A percentile compares a stretch with the other conserved stretches of the same genome.
phyloP scores from a whole-genome alignment of 2,888 invertebrate genomes.

The Dynastes maya region DNA sequence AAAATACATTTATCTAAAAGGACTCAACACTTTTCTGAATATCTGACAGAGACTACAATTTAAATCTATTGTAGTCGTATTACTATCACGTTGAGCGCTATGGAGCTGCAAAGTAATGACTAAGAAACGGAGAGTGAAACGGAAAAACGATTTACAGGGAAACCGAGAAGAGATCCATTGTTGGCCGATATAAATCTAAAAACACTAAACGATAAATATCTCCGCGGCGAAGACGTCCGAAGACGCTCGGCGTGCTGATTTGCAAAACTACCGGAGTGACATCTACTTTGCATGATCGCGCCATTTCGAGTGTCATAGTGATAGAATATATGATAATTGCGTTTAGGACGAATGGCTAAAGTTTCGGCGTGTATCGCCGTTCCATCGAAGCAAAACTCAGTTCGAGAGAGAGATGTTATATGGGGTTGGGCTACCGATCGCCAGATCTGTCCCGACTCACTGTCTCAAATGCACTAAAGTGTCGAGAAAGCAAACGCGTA shows the following conservation, averaged over 20 bases:
- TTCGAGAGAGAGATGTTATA: slow-evolving; percentile 55
- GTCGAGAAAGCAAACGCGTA: slow-evolving; percentile 28
- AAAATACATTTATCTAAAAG: too few species aligned
- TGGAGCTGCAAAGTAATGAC: slow-evolving; percentile 3
- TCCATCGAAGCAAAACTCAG: slow-evolving; percentile 60
- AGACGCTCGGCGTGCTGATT: slow-evolving; percentile 61
- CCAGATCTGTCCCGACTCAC: slow-evolving; percentile 51
- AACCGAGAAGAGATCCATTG: slow-evolving; percentile 52
- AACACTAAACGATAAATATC: slow-evolving; percentile 53
- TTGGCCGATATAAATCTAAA: slow-evolving; percentile 45
- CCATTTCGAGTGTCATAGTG: slow-evolving; percentile 68
- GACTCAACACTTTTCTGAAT: too few species aligned
- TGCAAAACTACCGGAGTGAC: slow-evolving; percentile 60
- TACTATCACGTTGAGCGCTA: too few species aligned
- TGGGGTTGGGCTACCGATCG: slow-evolving; percentile 48
- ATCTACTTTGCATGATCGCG: slow-evolving; percentile 69
- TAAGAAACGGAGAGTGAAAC: slow-evolving; percentile 26
- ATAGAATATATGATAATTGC: slow-evolving; percentile 69
- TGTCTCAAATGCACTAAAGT: slow-evolving; percentile 50
- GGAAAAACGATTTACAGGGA: slow-evolving; percentile 24
- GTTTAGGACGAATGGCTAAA: slow-evolving; percentile 67
- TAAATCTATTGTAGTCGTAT: too few species aligned
- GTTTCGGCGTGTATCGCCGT: slow-evolving; percentile 64
- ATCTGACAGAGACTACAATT: too few species aligned
- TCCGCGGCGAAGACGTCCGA: slow-evolving; percentile 55